Conservation (phyloP, 2,113 vertebrate species). For the Passer montanus region DNA sequence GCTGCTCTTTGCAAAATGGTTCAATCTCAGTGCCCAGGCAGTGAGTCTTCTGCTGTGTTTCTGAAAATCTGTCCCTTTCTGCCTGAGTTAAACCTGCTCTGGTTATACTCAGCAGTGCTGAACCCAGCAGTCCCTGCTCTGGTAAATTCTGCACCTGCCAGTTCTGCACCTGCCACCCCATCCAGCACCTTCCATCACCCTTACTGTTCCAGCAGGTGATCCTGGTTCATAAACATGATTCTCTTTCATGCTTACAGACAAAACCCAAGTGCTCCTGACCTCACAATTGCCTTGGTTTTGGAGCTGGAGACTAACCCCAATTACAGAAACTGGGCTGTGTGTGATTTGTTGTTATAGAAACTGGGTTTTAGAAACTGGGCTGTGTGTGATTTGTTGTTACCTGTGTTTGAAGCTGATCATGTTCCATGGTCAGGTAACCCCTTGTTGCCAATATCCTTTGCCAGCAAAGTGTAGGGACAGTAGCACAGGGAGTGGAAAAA, state of each 20-base stretch:
- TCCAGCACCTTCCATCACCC: background rate
- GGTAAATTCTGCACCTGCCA: background rate
- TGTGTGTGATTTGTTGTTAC: background rate
- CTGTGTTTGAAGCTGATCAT: rapidly evolving
- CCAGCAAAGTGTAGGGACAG: background rate
- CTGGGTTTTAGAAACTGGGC: background rate
- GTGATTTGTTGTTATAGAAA: background rate
- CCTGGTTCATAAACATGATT: background rate
- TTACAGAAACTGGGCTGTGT: background rate
- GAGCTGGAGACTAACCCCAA: background rate
- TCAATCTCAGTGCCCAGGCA: background rate
- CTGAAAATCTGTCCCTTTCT: background rate
- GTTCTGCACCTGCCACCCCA: rapidly evolving
- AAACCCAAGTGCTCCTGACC: background rate
- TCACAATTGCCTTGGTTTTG: rapidly evolving
- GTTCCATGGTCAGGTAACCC: background rate
- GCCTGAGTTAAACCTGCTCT: background rate
- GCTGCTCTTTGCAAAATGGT: background rate
- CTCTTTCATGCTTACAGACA: background rate
- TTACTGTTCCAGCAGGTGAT: background rate
- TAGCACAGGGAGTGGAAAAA: background rate
- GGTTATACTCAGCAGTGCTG: background rate
- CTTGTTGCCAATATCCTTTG: background rate
- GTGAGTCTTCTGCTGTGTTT: background rate
- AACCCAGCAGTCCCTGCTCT: background rate